These are phyloP conservation scores for Eulacestoma nigropectus DNA, from an alignment of 2,113 vertebrate species.

Conservation along the genomic window DNA sequence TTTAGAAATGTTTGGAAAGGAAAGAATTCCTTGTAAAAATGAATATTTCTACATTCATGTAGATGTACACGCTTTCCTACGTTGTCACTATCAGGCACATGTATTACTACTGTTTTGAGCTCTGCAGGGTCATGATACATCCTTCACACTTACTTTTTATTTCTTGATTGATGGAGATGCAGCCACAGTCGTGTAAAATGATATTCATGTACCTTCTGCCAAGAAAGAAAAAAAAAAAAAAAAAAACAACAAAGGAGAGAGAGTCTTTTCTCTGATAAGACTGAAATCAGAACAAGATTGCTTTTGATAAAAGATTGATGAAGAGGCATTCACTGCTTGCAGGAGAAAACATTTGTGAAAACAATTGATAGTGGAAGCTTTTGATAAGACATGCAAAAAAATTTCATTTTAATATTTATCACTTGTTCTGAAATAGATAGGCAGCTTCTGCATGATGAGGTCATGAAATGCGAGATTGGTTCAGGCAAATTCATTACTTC, in stretches of 20 bases:
- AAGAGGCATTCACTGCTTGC: conserved; percentile 56
- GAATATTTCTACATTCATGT: background rate
- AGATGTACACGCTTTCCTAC: background rate
- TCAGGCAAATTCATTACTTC: conserved; percentile 68
- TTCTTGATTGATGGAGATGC: conserved; percentile 53
- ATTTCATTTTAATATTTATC: conserved; percentile 72
- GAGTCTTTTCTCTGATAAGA: conserved; percentile 45
- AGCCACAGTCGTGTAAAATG: conserved; percentile 60
- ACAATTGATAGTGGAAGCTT: conserved; percentile 67
- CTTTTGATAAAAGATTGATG: conserved; percentile 73
- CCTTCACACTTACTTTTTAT: conserved; percentile 51
- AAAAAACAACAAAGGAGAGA: background rate
- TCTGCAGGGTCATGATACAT: conserved; percentile 9
- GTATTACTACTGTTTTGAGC: conserved; percentile 1
- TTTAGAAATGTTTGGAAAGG: background rate
- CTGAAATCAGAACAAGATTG: conserved; percentile 67
- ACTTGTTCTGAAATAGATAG: conserved; percentile 54
- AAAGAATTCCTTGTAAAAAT: background rate
- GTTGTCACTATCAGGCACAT: background rate
- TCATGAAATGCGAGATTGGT: conserved; percentile 59
- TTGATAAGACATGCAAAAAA: conserved; percentile 66
- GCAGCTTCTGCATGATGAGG: conserved; percentile 57
- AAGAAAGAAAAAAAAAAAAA: conserved; percentile 12
- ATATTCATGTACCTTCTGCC: conserved; percentile 56
- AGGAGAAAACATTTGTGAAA: conserved; percentile 63